These are phyloP conservation scores for Lathronympha strigana DNA, from an alignment of 2,888 invertebrate species.

Conservation along the genomic window DNA sequence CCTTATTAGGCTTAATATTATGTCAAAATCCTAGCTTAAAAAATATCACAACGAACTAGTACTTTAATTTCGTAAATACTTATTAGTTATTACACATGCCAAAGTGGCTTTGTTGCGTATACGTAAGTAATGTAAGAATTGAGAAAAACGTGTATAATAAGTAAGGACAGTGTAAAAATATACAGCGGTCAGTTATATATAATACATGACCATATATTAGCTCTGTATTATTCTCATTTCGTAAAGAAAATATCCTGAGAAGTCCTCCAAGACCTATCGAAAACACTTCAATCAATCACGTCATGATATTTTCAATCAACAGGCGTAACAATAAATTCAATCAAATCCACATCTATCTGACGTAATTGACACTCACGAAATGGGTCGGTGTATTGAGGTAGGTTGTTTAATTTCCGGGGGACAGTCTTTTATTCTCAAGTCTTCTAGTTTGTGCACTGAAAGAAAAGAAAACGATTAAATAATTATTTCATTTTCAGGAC, in stretches of 20 bases:
- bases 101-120: too few species aligned
- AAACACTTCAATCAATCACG: slow-evolving; percentile 19
- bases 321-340: slow-evolving; percentile 21
- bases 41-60: too few species aligned
- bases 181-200: too few species aligned
- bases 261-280: neutral
- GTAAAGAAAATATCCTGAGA: neutral
- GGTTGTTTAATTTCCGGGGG: slow-evolving; percentile 79
- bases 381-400: slow-evolving; percentile 80
- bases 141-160: too few species aligned
- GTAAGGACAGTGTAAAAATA: too few species aligned
- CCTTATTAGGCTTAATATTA: too few species aligned
- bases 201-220: too few species aligned
- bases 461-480: slow-evolving; percentile 44
- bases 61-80: too few species aligned
- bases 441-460: slow-evolving; percentile 80
- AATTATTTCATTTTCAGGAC: neutral
- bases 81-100: too few species aligned
- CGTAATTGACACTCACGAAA: slow-evolving; percentile 70
- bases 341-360: slow-evolving; percentile 22
- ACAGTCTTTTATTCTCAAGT: slow-evolving; percentile 83
- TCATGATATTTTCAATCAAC: slow-evolving; percentile 15
- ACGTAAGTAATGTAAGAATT: too few species aligned
- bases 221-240: too few species aligned
- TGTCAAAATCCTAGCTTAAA: too few species aligned